Evolutionary conservation across 2,797 vertebrate genomes (phyloP), one percentile per base, ranked within the genome.

Genomic region (Eulemur coronatus): DNA sequence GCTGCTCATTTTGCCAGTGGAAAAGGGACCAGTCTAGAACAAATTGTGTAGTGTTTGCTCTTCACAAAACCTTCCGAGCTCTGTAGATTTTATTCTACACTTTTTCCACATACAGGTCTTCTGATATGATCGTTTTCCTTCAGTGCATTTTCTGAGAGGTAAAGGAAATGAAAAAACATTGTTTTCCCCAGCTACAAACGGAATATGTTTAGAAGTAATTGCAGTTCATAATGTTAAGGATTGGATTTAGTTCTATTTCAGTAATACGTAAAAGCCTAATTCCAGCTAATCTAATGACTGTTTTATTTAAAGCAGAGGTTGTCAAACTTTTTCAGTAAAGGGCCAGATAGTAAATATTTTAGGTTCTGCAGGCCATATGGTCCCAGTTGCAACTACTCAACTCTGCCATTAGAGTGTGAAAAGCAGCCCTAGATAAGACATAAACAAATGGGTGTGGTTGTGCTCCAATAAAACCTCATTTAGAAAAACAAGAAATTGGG

Each of bases 11-110:
- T 28, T 35, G 28, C 28, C 0, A 2, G 41, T 1, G 63, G 28
- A 26, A 46, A 70, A 13, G 4, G 1, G 28, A 38, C 0, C 11
- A 11, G 1, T 41, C 1, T 0, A 46, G 22, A 73, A n/a, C 13
- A 22, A 33, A 33, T 2, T 22, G n/a, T 55, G n/a, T 6, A 15
- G 14, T 2, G 8, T 67, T 52, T 69, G 46, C 10, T 52, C 63
- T 94, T 80, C 41, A 35, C 22, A 55, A 75, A 22, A 11, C 48
- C 28, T 48, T 12, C 76, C 48, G n/a, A 57, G 5, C 2, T 63
- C 50, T 69, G 1, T 0, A 26, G 33, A 63, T 28, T 15, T 30
- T 17, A 14, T 79, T 12, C 14, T 10, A 3, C 8, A 10, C 4
- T 33, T 46, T 33, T 12, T 67, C 38, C 48, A 43, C 28, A 46